Evolutionary conservation across 2,113 vertebrate genomes (phyloP).

Genomic region (Actinemys pallida): DNA sequence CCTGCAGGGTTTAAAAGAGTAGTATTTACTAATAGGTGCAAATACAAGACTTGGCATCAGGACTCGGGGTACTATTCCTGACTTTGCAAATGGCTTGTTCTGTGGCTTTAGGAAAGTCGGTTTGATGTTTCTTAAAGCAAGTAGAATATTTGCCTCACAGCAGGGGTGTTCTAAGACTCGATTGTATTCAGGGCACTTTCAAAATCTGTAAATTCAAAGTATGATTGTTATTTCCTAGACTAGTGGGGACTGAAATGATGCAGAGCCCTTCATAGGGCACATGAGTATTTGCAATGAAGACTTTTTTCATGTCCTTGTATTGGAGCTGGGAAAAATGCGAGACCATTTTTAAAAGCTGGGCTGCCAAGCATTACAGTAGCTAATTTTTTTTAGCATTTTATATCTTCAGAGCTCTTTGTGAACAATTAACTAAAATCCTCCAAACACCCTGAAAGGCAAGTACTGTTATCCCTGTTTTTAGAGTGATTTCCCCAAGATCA

Average conservation of each 20-base stretch:
- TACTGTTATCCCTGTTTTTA: background rate
- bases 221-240: slow-evolving; percentile 45
- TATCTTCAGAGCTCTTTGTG: slow-evolving; percentile 9
- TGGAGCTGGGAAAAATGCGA: slow-evolving; percentile 13
- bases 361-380: slow-evolving; percentile 13
- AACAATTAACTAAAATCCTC: slow-evolving; percentile 43
- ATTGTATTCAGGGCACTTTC: slow-evolving; percentile 68
- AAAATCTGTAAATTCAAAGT: slow-evolving; percentile 64
- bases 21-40: background rate
- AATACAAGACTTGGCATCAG: background rate
- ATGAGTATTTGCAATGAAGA: slow-evolving; percentile 44
- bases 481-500: background rate
- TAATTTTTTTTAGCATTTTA: slow-evolving; percentile 57
- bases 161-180: slow-evolving; percentile 29
- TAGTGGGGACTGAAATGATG: slow-evolving; percentile 53
- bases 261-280: slow-evolving; percentile 44
- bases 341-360: slow-evolving; percentile 30
- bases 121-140: slow-evolving; percentile 34
- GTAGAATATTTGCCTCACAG: slow-evolving; percentile 53
- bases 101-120: background rate
- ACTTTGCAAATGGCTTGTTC: slow-evolving; percentile 18
- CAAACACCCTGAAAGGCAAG: background rate
- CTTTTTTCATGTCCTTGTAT: slow-evolving; percentile 47
- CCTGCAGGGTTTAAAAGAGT: background rate
- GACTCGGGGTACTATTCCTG: background rate